Conservation (phyloP, 2,888 invertebrate species). For the Heteromyza rotundicornis region DNA sequence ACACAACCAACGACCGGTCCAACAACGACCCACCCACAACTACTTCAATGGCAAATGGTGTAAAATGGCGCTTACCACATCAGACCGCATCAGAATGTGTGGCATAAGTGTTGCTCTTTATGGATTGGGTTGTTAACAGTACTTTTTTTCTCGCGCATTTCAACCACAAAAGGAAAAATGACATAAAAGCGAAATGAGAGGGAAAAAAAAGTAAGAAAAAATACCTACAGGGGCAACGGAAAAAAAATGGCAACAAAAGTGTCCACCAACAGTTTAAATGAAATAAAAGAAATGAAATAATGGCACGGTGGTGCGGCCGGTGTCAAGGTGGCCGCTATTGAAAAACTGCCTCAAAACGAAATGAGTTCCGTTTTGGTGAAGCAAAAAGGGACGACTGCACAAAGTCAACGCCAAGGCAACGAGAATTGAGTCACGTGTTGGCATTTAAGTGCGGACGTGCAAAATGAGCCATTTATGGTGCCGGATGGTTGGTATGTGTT, state of each 20-base stretch:
- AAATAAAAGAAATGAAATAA: slow-evolving; percentile 40
- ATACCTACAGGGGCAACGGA: background rate
- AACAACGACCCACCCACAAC: slow-evolving; percentile 8
- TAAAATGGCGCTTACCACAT: slow-evolving; percentile 16
- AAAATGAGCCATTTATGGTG: slow-evolving; percentile 46
- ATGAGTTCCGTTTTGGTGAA: background rate
- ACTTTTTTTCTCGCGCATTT: slow-evolving; percentile 19
- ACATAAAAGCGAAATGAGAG: slow-evolving; percentile 22
- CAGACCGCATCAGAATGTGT: slow-evolving; percentile 27
- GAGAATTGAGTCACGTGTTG: slow-evolving; percentile 57
- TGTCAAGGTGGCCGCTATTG: slow-evolving; percentile 25
- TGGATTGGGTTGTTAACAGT: slow-evolving; percentile 34
- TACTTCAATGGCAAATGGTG: slow-evolving; percentile 28
- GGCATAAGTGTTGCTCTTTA: slow-evolving; percentile 32
- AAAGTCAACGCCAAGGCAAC: slow-evolving; percentile 21
- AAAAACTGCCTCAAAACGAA: no score
- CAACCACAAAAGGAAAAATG: slow-evolving; percentile 13
- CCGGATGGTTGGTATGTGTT: background rate
- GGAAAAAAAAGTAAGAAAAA: no score
- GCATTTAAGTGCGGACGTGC: slow-evolving; percentile 60
- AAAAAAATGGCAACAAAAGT: slow-evolving; percentile 22
- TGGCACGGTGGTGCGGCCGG: slow-evolving; percentile 12
- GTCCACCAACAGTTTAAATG: slow-evolving; percentile 33
- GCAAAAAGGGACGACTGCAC: slow-evolving; percentile 15
- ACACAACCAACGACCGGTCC: slow-evolving; percentile 6